phyloP scores from a whole-genome alignment of 2,113 vertebrate species.

The Pao palembangensis region DNA sequence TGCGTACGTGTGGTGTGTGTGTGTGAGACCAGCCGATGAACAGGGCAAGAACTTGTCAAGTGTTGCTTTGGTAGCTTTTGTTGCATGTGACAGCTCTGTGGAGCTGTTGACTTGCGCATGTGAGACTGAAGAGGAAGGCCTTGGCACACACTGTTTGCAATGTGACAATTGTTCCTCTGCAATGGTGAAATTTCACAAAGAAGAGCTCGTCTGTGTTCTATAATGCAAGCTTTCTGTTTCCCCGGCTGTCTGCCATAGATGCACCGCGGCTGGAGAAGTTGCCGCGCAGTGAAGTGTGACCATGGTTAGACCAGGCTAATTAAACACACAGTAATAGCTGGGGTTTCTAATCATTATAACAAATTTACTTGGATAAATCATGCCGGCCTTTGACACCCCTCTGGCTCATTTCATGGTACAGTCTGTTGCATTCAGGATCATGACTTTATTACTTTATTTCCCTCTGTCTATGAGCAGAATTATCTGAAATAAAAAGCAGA shows the following conservation, averaged over 20 bases:
- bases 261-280: conserved; percentile 18
- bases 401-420: conserved; percentile 26
- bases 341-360: conserved; percentile 57
- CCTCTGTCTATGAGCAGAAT: neutral
- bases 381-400: conserved; percentile 44
- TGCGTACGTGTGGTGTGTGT: no score
- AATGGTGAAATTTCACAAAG: neutral
- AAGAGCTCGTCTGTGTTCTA: neutral
- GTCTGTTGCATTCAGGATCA: conserved; percentile 18
- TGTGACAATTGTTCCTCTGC: neutral
- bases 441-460: conserved; percentile 18
- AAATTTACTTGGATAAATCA: conserved; percentile 35
- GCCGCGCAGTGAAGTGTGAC: conserved; percentile 43
- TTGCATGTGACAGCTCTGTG: conserved; percentile 32
- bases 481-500: neutral
- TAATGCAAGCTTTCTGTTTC: neutral
- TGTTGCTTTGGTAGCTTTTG: conserved; percentile 43
- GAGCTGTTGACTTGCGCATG: neutral
- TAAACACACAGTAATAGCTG: conserved; percentile 55
- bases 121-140: neutral
- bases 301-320: conserved; percentile 47
- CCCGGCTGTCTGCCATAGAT: neutral
- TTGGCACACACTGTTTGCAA: conserved; percentile 12
- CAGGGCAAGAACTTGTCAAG: conserved; percentile 51
- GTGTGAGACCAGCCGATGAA: conserved; percentile 22